Base-by-base conservation (phyloP, 2,888 invertebrate genomes). In the Parthenolecanium corni region DNA sequence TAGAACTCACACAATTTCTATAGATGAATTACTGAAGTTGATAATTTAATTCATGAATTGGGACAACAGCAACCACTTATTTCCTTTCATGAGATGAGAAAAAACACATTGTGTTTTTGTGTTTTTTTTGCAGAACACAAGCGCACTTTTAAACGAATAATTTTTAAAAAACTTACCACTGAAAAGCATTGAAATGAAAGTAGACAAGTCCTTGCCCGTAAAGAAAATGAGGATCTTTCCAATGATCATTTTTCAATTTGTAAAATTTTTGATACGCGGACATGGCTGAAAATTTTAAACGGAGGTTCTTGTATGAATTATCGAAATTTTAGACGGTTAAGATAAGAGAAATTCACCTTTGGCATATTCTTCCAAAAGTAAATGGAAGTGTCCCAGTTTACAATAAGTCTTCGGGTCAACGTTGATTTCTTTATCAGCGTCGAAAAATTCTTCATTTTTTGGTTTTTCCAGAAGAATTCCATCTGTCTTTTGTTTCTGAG, bases 161-260 rank as follows among this genome's bases (percentile, higher is more conserved):
- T 57, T 21, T 51, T 62, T 14, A 24, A 31, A 31, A 20, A 25
- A 85, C 92, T 90, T 75, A 97, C 97, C 93, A 93, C 74, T 89
- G 86, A 76, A 88, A 95, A 40, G 91, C 87, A 73, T 93, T 92
- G 77, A 86, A 97, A 75, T 97, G 94, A 74, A 93, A 95, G 74
- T 97, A 97, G 66, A 93, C 92, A 49, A 97, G 79, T 1, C 95
- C 97, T 51, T 96, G 79, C 23, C 97, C 97, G 74, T 94, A 98
- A 31, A 96, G 79, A 73, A 94, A 95, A 14, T 86, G 79, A 1
- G 90, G 83, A 75, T 96, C 89, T 74, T 86, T 86, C 89, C 92
- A 93, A 71, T 87, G 85, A 67, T 86, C 86, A 9, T 80, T 79
- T 71, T 86, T 84, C 25, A 87, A 75, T 71, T 83, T 86, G 75